Evolutionary conservation across 2,888 invertebrate genomes (phyloP).

Genomic region (Lithosia quadra): DNA sequence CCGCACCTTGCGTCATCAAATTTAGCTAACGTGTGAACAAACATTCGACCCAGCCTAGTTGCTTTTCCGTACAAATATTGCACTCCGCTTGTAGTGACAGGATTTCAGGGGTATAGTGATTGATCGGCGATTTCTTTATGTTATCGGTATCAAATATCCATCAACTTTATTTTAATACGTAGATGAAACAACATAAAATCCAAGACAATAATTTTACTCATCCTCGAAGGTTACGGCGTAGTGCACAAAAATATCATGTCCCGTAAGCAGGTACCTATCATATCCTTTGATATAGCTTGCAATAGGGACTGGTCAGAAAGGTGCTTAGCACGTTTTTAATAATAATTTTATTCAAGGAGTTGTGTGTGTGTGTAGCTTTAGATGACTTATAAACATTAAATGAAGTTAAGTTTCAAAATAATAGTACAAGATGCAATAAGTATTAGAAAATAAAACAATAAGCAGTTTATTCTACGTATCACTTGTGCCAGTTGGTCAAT

Average conservation of each 20-base stretch:
- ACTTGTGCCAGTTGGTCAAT: too few relatives aligned
- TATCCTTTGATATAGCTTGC: neutral
- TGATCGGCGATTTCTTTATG: constrained; percentile 39
- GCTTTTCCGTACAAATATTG: constrained; percentile 79
- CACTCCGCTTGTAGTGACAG: constrained; percentile 61
- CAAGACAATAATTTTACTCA: neutral
- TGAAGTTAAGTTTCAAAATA: neutral
- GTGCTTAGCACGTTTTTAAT: neutral
- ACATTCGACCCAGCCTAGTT: constrained; percentile 80
- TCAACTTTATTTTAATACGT: neutral
- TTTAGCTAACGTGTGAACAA: constrained; percentile 85
- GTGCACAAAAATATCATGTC: neutral
- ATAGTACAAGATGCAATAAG: neutral
- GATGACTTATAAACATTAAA: neutral
- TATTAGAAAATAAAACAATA: neutral
- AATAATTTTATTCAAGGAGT: neutral
- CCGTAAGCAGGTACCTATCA: neutral
- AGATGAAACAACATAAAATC: neutral
- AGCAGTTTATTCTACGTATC: too few relatives aligned
- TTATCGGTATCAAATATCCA: constrained; percentile 9
- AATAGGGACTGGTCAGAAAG: too few relatives aligned
- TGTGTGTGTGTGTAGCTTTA: neutral
- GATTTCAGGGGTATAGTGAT: constrained; percentile 51
- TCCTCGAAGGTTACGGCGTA: neutral
- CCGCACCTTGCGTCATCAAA: constrained; percentile 85